Percentiles rank a stretch among this genome's conserved stretches.
phyloP scores from a whole-genome alignment of 2,888 invertebrate genomes.

The Melanargia galathea region DNA sequence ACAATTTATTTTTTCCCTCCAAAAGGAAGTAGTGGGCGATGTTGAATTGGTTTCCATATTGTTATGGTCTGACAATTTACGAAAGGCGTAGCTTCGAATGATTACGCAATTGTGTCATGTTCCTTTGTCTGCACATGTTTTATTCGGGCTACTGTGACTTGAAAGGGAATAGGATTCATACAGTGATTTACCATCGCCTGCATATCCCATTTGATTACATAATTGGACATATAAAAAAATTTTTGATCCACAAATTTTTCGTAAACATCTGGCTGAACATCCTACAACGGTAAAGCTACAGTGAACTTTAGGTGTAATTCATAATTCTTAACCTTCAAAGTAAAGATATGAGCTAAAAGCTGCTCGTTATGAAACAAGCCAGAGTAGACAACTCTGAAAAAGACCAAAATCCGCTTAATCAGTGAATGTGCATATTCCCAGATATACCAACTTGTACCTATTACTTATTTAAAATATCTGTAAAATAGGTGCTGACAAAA shows the following conservation, averaged over 20 bases:
- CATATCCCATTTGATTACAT: neutral
- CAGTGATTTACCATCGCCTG: neutral
- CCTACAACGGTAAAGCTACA: neutral
- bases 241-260: neutral
- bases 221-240: neutral
- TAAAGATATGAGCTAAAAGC: too few species aligned
- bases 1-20: conserved; percentile 48
- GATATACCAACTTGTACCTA: too few species aligned
- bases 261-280: neutral
- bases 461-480: too few species aligned
- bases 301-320: too few species aligned
- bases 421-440: neutral
- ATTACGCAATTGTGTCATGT: conserved; percentile 47
- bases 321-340: too few species aligned
- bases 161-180: conserved; percentile 11
- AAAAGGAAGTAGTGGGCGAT: conserved; percentile 64
- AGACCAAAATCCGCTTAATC: too few species aligned
- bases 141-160: conserved; percentile 13
- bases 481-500: neutral
- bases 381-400: neutral
- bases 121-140: conserved; percentile 30
- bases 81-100: conserved; percentile 46
- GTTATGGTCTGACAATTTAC: conserved; percentile 46
- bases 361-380: too few species aligned
- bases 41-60: conserved; percentile 49